These are phyloP conservation scores for Penaeus monodon DNA, from an alignment of 2,888 invertebrate species.

Conservation along the genomic window DNA sequence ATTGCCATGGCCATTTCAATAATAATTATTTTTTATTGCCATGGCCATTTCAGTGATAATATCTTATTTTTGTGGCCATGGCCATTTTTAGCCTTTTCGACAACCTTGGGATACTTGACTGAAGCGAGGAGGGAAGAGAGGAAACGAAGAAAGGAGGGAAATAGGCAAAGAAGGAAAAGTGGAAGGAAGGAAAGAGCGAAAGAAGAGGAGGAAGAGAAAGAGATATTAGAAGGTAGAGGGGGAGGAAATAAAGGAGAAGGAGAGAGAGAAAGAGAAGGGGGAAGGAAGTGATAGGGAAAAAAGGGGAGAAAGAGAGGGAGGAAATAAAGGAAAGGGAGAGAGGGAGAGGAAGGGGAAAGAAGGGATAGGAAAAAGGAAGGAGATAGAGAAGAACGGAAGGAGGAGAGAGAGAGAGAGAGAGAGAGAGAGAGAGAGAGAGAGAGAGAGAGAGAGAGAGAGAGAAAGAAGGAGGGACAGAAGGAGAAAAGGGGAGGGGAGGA, in stretches of 20 bases:
- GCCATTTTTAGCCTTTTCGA: too few relatives aligned
- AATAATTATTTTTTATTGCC: too few relatives aligned
- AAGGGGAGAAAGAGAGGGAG: not conserved
- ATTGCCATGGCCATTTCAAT: too few relatives aligned
- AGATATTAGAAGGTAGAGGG: too few relatives aligned
- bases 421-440: not conserved
- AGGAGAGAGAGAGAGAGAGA: constrained; percentile 1
- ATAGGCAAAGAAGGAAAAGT: not conserved
- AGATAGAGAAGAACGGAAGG: not conserved
- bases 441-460: not conserved
- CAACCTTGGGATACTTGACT: too few relatives aligned
- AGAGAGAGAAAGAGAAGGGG: not conserved
- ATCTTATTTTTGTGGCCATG: too few relatives aligned
- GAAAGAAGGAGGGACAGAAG: not conserved
- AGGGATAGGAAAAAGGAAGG: not conserved
- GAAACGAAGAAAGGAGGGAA: too few relatives aligned
- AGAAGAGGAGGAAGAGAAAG: too few relatives aligned
- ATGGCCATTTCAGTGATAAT: too few relatives aligned
- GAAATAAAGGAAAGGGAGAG: not conserved
- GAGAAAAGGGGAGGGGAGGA: not conserved
- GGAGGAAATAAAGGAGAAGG: not conserved
- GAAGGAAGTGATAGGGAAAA: too few relatives aligned
- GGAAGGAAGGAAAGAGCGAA: too few relatives aligned
- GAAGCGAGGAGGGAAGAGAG: too few relatives aligned
- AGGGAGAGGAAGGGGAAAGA: not conserved